Conservation (phyloP, 2,888 invertebrate species). For the Amphimallon solstitiale region DNA sequence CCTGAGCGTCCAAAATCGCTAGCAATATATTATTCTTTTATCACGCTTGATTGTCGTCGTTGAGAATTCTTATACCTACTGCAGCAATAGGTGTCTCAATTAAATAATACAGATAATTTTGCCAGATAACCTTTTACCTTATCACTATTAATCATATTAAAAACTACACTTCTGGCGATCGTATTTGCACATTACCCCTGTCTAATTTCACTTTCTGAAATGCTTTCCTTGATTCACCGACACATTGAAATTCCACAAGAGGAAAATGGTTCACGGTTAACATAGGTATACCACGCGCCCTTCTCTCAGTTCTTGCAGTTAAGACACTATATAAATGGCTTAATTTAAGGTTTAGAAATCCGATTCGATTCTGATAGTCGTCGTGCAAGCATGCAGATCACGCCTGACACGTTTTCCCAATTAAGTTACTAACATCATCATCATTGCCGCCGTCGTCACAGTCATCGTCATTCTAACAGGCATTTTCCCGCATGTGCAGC, state of each 20-base stretch:
- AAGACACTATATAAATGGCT: constrained; percentile 52
- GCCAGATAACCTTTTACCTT: too few species aligned
- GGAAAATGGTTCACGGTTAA: background rate
- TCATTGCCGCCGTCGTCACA: constrained; percentile 6
- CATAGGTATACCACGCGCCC: background rate
- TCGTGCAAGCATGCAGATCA: constrained; percentile 56
- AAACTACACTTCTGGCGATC: too few species aligned
- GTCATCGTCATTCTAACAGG: constrained; percentile 2
- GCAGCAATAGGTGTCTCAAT: too few species aligned
- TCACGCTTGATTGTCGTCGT: too few species aligned
- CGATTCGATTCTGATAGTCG: constrained; percentile 46
- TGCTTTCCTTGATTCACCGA: background rate
- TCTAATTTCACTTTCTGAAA: constrained; percentile 6
- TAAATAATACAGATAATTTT: too few species aligned
- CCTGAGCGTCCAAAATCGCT: too few species aligned
- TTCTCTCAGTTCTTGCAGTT: constrained; percentile 8
- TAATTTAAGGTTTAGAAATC: constrained; percentile 53
- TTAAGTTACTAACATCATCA: constrained; percentile 50
- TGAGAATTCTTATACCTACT: too few species aligned
- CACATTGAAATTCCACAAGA: background rate
- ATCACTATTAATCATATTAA: too few species aligned
- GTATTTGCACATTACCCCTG: too few species aligned
- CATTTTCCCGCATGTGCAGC: background rate
- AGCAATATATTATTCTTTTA: too few species aligned
- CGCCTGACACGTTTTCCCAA: constrained; percentile 60